Evolutionary conservation across 2,113 vertebrate species (phyloP).

Genomic region (Petrocephalus zakoni): DNA sequence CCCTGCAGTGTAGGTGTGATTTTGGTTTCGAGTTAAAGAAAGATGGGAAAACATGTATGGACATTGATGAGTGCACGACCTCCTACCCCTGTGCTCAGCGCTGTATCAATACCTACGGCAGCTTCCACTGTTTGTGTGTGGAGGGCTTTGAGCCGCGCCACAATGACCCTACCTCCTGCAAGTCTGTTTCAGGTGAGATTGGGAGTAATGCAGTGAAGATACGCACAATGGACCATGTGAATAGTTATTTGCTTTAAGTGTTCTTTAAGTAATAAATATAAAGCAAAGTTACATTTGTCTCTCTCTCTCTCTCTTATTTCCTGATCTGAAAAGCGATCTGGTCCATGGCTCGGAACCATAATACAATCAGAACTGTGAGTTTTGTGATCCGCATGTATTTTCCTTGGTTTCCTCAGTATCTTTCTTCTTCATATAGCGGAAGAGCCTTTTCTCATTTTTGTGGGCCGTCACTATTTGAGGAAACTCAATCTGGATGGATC

Average conservation of each 20-base stretch:
- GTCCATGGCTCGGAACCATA: not conserved
- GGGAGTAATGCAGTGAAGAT: not conserved
- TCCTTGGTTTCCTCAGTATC: not conserved
- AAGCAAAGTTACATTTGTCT: not conserved
- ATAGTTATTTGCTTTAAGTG: not conserved
- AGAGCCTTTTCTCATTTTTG: constrained; percentile 90
- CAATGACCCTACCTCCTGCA: constrained; percentile 84
- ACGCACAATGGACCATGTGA: not conserved
- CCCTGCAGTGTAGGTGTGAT: constrained; percentile 84
- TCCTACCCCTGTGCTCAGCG: constrained; percentile 90
- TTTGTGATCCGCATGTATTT: not conserved
- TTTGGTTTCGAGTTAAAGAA: constrained; percentile 88
- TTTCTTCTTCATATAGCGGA: constrained; percentile 60
- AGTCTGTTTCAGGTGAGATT: constrained; percentile 75
- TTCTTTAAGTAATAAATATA: not conserved
- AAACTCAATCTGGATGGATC: constrained; percentile 88
- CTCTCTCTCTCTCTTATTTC: not conserved
- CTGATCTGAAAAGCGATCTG: not conserved
- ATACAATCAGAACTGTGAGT: not conserved
- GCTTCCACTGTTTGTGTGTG: constrained; percentile 86
- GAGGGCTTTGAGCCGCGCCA: constrained; percentile 79
- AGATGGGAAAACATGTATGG: constrained; percentile 83
- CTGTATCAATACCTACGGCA: constrained; percentile 87
- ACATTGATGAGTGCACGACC: constrained; percentile 85
- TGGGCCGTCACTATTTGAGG: constrained; percentile 90